Percentiles rank a stretch among this genome's conserved stretches.
Evolutionary conservation across 64 coral and sea anemone genomes (phyloP).

Genomic region (Dendrophyllia cribrosa): DNA sequence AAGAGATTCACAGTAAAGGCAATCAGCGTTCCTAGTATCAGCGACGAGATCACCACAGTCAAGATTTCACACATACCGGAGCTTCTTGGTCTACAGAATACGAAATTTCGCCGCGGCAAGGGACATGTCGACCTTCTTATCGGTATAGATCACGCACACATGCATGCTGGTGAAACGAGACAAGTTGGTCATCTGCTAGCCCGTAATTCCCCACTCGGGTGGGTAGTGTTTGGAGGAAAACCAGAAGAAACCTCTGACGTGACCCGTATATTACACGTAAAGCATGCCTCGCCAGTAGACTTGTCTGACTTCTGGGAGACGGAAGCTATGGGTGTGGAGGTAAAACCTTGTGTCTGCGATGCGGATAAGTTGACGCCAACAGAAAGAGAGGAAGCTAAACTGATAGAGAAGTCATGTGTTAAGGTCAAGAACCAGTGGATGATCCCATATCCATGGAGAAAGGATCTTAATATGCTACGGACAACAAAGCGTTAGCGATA

Average conservation of each 20-base stretch:
- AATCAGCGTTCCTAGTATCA: too few species aligned
- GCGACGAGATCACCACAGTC: slow-evolving; percentile 26
- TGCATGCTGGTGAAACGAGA: slow-evolving; percentile 47
- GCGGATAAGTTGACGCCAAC: too few species aligned
- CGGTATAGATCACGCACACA: slow-evolving; percentile 49
- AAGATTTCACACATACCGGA: slow-evolving; percentile 4
- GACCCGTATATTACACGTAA: slow-evolving; percentile 6
- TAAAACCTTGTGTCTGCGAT: too few species aligned
- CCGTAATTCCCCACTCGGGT: slow-evolving; percentile 49
- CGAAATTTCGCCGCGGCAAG: slow-evolving; percentile 20
- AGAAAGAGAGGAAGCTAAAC: too few species aligned
- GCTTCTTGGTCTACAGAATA: slow-evolving; percentile 44
- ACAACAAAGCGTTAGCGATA: slow-evolving; percentile 51
- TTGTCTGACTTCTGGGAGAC: slow-evolving; percentile 42
- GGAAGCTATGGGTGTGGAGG: slow-evolving; percentile 37
- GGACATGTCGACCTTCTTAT: slow-evolving; percentile 38
- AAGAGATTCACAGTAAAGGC: too few species aligned
- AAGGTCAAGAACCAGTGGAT: slow-evolving; percentile 50
- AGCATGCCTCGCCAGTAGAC: slow-evolving; percentile 12
- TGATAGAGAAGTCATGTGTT: too few species aligned
- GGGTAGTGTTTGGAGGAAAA: slow-evolving; percentile 60
- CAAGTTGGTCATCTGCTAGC: slow-evolving; percentile 50
- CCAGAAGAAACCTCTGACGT: neutral
- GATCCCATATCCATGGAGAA: slow-evolving; percentile 70
- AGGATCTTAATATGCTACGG: slow-evolving; percentile 38